Base-by-base conservation (phyloP, 2,888 invertebrate species). In the Camptogramma bilineatum region DNA sequence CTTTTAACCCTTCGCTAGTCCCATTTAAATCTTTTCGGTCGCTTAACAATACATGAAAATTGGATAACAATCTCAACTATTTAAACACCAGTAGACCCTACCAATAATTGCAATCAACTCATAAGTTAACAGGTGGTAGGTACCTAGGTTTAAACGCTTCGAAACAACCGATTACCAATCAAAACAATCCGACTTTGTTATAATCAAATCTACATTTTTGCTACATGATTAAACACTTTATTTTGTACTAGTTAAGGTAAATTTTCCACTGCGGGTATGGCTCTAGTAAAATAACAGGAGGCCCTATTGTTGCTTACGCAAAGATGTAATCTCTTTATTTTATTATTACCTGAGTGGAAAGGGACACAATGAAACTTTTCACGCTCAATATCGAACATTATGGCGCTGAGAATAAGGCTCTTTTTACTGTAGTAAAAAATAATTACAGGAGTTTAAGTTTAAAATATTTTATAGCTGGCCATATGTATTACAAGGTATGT, bases 291-390 rank as follows among this genome's bases (percentile, higher is more conserved):
- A 86, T 88, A 86, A 86, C 85, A 85, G 81, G 83, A 83, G 86
- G 83, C 85, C 85, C 86, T 87, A 90, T 88, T 90, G 90, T 90
- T 88, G 88, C 86, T 89, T 88, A 88, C 86, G 87, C 86, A 83
- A 88, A 90, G 90, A 90, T 90, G 87, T 90, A 88, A 90, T 90
- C 90, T 90, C 87, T 87, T 56, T 88, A 89, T 88, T 90, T 89
- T 89, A 88, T 89, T 90, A 88, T 90, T 88, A 89, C 89, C 88
- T 88, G 85, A 78, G 82, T 84, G 83, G 81, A 87, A 84, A 87
- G 86, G 85, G 85, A 83, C 82, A 72, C 75, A 67, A 56, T 39
- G 55, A 48, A 52, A 62, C 39, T 39, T 55, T 71, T 54, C 73
- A 16, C 39, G 39, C 47, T 46, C 60, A 50, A 72, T 62, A 52